Conservation (phyloP, 1,140 invertebrate genomes). For the Pentalonia nigronervosa region DNA sequence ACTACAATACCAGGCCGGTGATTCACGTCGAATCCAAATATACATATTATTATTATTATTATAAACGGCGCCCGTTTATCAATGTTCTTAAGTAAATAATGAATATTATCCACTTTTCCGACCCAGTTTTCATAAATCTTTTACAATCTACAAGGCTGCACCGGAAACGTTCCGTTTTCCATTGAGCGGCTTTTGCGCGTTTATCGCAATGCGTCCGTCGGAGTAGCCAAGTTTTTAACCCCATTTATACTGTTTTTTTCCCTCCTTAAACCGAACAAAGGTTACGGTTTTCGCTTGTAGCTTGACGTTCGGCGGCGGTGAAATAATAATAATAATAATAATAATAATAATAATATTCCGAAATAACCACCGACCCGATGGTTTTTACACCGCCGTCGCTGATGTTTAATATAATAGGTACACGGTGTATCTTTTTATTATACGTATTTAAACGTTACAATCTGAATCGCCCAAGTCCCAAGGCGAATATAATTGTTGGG, state of each 20-base stretch:
- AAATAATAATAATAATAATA: no score
- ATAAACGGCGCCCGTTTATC: not conserved
- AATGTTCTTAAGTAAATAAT: not conserved
- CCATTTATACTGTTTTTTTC: not conserved
- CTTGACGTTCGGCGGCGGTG: not conserved
- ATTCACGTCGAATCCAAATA: not conserved
- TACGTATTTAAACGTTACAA: not conserved
- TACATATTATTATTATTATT: no score
- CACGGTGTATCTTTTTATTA: not conserved
- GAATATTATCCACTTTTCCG: not conserved
- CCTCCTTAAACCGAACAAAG: not conserved
- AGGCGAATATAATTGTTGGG: no score
- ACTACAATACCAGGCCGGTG: not conserved
- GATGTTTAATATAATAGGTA: no score
- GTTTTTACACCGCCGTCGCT: not conserved
- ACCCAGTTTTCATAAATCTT: conserved; percentile 10
- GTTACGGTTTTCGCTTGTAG: not conserved
- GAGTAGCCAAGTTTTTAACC: conserved; percentile 27
- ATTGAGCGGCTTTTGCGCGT: not conserved
- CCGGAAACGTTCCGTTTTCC: not conserved
- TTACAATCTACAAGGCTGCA: conserved; percentile 26
- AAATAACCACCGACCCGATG: not conserved
- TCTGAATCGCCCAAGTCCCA: not conserved
- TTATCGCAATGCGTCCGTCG: not conserved
- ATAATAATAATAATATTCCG: not conserved